Conservation (phyloP, 2,797 vertebrate species). For the Lacerta viridis region DNA sequence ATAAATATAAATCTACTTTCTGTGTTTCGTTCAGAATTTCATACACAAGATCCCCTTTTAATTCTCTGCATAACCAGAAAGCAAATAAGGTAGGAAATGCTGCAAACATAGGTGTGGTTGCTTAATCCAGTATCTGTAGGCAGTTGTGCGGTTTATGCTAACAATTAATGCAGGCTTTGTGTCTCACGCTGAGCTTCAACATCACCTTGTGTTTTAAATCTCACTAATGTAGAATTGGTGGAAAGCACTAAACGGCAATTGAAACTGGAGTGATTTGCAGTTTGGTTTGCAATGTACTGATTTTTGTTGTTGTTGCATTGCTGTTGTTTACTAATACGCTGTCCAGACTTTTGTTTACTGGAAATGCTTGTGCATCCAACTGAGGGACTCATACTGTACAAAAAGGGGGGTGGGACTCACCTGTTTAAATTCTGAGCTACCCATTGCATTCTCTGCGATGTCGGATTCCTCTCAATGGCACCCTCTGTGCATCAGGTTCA, state of each 20-base stretch:
- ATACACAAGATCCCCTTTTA: conserved; percentile 53
- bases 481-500: not conserved
- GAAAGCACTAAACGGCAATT: not conserved
- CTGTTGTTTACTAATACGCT: conserved; percentile 45
- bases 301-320: not conserved
- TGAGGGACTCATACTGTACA: conserved; percentile 55
- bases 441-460: not conserved
- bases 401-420: conserved; percentile 20
- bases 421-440: conserved; percentile 27
- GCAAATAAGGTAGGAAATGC: conserved; percentile 70
- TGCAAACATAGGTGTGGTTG: conserved; percentile 45
- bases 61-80: conserved; percentile 44
- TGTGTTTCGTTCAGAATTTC: conserved; percentile 52
- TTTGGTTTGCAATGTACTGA: conserved; percentile 29
- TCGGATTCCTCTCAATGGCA: not conserved
- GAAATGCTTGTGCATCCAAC: conserved; percentile 54
- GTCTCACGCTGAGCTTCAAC: not conserved
- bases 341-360: conserved; percentile 56
- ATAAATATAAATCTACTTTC: not conserved
- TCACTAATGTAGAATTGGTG: not conserved
- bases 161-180: not conserved
- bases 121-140: conserved; percentile 66
- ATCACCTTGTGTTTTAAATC: conserved; percentile 32
- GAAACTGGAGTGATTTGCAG: conserved; percentile 9
- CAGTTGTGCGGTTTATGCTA: conserved; percentile 30